phyloP scores from a whole-genome alignment of 2,797 vertebrate species.

The Crossoptilon crossoptilon region DNA sequence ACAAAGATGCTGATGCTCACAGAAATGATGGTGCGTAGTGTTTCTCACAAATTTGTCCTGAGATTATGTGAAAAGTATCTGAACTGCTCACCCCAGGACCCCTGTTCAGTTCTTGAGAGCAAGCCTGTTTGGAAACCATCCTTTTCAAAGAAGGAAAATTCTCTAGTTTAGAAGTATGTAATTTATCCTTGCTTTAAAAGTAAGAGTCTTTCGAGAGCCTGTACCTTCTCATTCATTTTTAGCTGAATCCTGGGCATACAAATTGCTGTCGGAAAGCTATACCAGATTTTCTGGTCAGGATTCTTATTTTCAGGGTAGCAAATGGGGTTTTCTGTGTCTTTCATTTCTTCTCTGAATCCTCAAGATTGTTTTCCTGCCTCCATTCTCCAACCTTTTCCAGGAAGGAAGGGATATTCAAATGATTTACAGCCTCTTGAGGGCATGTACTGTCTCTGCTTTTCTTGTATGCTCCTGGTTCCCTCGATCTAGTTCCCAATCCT shows the following conservation, averaged over 20 bases:
- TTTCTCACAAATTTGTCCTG: background rate
- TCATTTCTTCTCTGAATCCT: background rate
- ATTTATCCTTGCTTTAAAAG: background rate
- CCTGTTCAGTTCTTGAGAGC: background rate
- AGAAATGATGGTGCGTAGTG: background rate
- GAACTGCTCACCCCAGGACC: background rate
- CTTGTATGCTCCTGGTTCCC: background rate
- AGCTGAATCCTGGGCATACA: background rate
- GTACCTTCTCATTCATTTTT: background rate
- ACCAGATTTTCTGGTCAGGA: background rate
- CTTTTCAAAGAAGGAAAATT: background rate
- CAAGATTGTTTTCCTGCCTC: background rate
- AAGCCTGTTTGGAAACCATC: background rate
- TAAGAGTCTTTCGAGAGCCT: background rate
- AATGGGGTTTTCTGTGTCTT: background rate
- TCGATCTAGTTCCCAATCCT: background rate
- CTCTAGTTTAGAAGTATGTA: background rate
- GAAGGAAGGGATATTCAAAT: background rate
- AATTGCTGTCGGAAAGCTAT: background rate
- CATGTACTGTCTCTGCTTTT: background rate
- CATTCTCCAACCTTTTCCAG: background rate
- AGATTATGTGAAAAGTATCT: background rate
- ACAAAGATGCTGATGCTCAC: background rate
- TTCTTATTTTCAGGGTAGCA: background rate
- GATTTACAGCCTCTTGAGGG: background rate